These are phyloP conservation scores for Muntiacus muntjak DNA, from an alignment of 2,113 vertebrate species.

Conservation along the genomic window DNA sequence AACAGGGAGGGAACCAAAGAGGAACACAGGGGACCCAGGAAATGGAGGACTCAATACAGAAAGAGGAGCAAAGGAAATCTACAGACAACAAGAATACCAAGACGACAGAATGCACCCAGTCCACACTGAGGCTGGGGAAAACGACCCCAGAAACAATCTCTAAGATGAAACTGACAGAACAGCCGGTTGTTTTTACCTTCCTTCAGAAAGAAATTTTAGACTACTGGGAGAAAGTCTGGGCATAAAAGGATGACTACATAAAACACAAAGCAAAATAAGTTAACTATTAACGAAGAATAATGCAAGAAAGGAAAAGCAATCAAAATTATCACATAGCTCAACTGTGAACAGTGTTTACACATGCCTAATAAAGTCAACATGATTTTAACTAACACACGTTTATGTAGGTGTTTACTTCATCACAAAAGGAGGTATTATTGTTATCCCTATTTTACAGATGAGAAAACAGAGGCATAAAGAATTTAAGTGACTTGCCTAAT, in stretches of 20 bases:
- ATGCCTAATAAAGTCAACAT: background rate
- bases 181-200: background rate
- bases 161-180: background rate
- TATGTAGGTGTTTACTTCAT: background rate
- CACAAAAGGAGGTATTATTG: background rate
- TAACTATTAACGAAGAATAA: background rate
- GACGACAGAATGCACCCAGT: background rate
- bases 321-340: background rate
- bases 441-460: background rate
- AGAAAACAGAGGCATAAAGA: background rate
- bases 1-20: background rate
- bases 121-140: background rate
- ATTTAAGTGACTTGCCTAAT: background rate
- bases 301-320: background rate
- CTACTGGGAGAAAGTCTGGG: background rate
- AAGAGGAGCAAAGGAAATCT: background rate
- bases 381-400: background rate
- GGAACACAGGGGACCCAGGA: background rate
- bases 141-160: background rate
- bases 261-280: background rate
- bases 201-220: background rate
- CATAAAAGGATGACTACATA: background rate
- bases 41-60: background rate
- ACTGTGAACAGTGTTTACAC: background rate
- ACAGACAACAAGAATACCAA: background rate